Evolutionary conservation across 1,140 invertebrate genomes (phyloP), one percentile per base, ranked within the genome.

Genomic region (Drosophila kurseongensis): DNA sequence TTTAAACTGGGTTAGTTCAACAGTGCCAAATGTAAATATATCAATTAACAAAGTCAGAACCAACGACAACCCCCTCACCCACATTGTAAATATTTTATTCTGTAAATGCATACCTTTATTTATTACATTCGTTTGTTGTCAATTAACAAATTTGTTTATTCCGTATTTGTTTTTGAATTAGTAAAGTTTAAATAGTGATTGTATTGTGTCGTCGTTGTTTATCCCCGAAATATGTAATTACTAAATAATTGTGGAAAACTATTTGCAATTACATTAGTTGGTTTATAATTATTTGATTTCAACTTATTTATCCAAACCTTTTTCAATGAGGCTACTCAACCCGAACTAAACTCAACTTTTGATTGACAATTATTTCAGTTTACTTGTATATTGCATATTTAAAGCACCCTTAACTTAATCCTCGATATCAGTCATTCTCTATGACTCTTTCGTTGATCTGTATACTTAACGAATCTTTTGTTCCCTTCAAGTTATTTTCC

Each of bases 41-140:
- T 57, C 12, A 52, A 18, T 44, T 57, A 44, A 32, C 9, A 29
- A 16, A 9, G 7, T 42, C 7, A 40, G 16, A 57, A 23, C 27
- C 55, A 14, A 62, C 13, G 36, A 57, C 23, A 48, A n/a, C 35
- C 41, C 18, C 12, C 16, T 29, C 65, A 66, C 14, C 12, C 18
- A 54, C 68, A 72, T 57, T 72, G 68, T 72, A 72, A 72, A 72
- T 72, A 72, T 72, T 71, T 71, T 50, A 71, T 72, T 72, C 51
- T 13, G 29, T 48, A 55, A 69, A n/a, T 68, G 67, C 63, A 68
- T 47, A 68, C 18, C 13, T 38, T 69, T 45, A 45, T 68, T 69
- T 55, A 47, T 47, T 68, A 16, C 35, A 56, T 69, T 55, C 12
- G 29, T 63, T 47, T 40, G 14, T 38, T n/a, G 41, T 40, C 42